A percentile compares a stretch with the other conserved stretches of the same genome.
Conservation (phyloP, 2,888 invertebrate genomes). For the Tupiocoris notatus region DNA sequence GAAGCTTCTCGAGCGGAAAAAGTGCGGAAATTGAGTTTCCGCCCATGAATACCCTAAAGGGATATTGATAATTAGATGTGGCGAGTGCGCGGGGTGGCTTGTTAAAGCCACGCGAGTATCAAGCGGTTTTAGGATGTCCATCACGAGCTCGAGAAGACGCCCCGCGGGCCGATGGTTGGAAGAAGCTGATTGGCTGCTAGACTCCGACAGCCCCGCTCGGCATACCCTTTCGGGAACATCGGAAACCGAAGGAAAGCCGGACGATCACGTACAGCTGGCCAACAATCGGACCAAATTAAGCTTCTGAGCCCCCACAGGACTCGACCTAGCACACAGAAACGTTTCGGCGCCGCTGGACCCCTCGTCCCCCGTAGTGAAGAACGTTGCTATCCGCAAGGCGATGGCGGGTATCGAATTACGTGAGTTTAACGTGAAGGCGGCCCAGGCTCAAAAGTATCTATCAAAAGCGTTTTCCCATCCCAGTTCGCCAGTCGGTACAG, state of each 20-base stretch:
- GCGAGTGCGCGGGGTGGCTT: background rate
- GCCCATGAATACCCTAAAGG: constrained; percentile 34
- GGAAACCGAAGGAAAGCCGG: constrained; percentile 12
- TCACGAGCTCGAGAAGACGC: constrained; percentile 13
- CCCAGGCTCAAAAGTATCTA: constrained; percentile 16
- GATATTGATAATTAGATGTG: constrained; percentile 40
- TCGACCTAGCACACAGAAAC: background rate
- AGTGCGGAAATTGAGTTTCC: constrained; percentile 25
- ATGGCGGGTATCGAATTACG: constrained; percentile 29
- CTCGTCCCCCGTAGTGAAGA: background rate
- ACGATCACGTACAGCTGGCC: constrained; percentile 36
- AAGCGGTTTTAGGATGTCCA: constrained; percentile 18
- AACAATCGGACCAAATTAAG: constrained; percentile 41
- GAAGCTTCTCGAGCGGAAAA: background rate
- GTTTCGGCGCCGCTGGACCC: background rate
- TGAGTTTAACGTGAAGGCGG: constrained; percentile 21
- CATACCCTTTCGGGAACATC: background rate
- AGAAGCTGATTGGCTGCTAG: constrained; percentile 26
- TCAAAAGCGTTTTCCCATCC: background rate
- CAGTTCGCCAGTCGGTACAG: background rate
- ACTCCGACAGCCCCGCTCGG: background rate
- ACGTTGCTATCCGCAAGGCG: background rate
- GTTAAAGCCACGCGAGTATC: background rate
- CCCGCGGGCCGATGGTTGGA: constrained; percentile 4
- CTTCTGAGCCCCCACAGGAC: constrained; percentile 1